Conservation (phyloP, 2,888 invertebrate species). For the Tenthredo distinguenda region DNA sequence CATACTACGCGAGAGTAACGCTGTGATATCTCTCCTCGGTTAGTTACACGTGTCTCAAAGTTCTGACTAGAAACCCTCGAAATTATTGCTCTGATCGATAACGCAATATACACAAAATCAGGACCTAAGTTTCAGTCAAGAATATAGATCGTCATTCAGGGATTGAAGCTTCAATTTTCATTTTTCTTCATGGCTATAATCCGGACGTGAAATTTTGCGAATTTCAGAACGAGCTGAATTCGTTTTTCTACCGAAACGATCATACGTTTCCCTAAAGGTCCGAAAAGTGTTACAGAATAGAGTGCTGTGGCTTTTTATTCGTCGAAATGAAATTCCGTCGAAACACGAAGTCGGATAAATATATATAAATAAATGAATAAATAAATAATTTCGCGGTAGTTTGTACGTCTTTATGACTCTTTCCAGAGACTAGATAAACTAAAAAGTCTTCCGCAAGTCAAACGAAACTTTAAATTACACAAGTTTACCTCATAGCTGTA, state of each 20-base stretch:
- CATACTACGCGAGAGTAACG: constrained; percentile 12
- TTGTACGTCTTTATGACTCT: not conserved
- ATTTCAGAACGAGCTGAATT: not conserved
- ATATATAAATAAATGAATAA: not conserved
- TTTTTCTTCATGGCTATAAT: no score
- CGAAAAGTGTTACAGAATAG: not conserved
- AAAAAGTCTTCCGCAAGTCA: not conserved
- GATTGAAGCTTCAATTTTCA: not conserved
- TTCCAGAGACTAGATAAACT: not conserved
- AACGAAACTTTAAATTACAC: constrained; percentile 25
- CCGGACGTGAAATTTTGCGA: not conserved
- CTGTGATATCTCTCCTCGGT: not conserved
- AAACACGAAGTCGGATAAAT: not conserved
- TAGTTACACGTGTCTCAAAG: not conserved
- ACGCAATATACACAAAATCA: not conserved
- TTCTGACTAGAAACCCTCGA: not conserved
- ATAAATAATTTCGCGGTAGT: not conserved
- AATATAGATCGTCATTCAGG: not conserved
- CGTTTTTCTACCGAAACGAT: no score
- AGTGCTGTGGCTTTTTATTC: not conserved
- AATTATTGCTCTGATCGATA: not conserved
- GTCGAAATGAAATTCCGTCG: not conserved
- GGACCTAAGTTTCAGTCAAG: not conserved
- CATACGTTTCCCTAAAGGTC: no score
- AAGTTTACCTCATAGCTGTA: not conserved